phyloP scores from a whole-genome alignment of 1,140 invertebrate genomes.

The Brachionus angularis region DNA sequence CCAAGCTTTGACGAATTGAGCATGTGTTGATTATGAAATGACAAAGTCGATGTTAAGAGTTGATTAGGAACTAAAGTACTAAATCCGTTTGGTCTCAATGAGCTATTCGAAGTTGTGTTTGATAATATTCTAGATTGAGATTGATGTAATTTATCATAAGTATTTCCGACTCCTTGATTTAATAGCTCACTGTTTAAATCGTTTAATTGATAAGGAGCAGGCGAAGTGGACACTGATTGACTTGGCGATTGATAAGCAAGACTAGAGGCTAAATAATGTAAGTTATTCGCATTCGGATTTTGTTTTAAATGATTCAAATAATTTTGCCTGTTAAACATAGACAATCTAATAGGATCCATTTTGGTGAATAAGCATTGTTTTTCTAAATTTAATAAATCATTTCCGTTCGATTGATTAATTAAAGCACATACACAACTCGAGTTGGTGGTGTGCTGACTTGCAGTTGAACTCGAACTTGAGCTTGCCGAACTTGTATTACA shows the following conservation, averaged over 20 bases:
- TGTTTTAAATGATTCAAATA: no score
- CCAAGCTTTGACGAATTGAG: no score
- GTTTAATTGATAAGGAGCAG: neutral
- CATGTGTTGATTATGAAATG: conserved; percentile 19
- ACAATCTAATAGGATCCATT: conserved; percentile 13
- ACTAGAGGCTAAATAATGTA: conserved; percentile 20
- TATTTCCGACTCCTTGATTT: no score
- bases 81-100: no score
- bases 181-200: no score
- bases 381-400: no score
- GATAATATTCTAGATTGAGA: no score
- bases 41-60: neutral
- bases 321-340: neutral
- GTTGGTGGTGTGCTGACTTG: no score
- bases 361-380: neutral
- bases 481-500: conserved; percentile 20
- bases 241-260: neutral
- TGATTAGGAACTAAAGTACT: neutral
- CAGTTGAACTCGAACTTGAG: no score
- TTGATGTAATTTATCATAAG: no score
- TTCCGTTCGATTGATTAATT: neutral
- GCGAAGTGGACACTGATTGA: conserved; percentile 9
- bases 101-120: no score
- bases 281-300: neutral
- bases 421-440: conserved; percentile 23